phyloP scores from a whole-genome alignment of 2,797 vertebrate genomes.

The Muscicapa striata region DNA sequence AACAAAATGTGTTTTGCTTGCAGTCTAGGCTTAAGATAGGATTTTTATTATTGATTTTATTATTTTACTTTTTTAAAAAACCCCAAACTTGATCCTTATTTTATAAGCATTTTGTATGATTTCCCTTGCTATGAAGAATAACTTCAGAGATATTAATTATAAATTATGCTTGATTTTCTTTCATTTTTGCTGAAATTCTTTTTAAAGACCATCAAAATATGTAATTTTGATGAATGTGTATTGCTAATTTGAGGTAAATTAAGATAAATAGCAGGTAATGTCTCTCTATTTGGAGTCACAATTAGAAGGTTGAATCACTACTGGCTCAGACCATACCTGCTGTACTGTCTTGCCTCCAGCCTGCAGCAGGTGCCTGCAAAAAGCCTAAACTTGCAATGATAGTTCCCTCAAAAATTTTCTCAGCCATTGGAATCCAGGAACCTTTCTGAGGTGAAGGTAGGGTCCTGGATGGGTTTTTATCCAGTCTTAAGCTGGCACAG shows the following conservation, averaged over 20 bases:
- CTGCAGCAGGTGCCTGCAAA: background rate
- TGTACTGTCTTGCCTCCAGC: background rate
- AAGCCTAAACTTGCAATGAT: background rate
- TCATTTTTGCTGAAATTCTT: background rate
- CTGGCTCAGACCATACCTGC: background rate
- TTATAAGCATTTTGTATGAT: background rate
- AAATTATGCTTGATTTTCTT: background rate
- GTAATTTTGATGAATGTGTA: background rate
- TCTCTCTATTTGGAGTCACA: background rate
- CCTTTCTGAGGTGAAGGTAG: background rate
- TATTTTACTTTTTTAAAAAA: background rate
- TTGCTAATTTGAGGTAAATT: background rate
- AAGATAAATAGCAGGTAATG: background rate
- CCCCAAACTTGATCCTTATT: rapidly evolving
- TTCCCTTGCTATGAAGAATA: background rate
- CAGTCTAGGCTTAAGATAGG: background rate
- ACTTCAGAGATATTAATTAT: background rate
- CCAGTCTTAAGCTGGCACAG: background rate
- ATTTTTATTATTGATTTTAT: background rate
- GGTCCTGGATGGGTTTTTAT: background rate
- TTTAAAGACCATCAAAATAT: background rate
- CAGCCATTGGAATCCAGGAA: background rate
- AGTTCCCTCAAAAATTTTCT: background rate
- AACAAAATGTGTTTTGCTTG: background rate
- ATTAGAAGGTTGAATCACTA: background rate